Evolutionary conservation across 2,797 vertebrate species (phyloP).

Genomic region (Oreochromis grahami): DNA sequence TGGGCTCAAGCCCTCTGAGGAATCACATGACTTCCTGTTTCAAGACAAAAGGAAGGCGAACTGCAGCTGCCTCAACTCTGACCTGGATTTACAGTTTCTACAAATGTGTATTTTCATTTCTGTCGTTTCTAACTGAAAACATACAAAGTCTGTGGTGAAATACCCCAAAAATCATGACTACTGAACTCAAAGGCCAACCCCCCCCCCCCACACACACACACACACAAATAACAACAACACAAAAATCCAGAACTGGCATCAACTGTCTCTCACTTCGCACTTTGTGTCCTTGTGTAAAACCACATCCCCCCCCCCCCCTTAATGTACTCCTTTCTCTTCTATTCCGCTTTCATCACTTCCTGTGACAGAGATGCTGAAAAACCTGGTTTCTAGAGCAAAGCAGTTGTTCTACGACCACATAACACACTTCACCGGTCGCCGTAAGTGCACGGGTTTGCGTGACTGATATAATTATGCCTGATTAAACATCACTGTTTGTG

Average conservation of each 20-base stretch:
- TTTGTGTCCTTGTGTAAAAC: not conserved
- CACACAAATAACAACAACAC: not conserved
- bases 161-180: not conserved
- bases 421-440: conserved; percentile 37
- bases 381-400: conserved; percentile 19
- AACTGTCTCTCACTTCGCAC: not conserved
- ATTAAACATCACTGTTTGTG: not conserved
- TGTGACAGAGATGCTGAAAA: conserved; percentile 21
- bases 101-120: not conserved
- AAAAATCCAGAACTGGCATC: not conserved
- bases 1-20: conserved; percentile 21
- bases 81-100: not conserved
- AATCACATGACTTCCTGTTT: conserved; percentile 73
- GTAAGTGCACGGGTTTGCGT: not conserved
- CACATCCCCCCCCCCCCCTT: not conserved
- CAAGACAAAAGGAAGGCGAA: conserved; percentile 49
- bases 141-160: not conserved
- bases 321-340: not conserved
- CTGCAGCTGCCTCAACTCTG: conserved; percentile 7
- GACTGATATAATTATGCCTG: conserved; percentile 17
- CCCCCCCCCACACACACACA: too few species aligned
- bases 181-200: not conserved
- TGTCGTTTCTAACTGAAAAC: not conserved
- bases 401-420: conserved; percentile 31
- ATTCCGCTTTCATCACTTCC: conserved; percentile 14